Conservation (phyloP, 2,113 vertebrate species). For the Megalops atlanticus region DNA sequence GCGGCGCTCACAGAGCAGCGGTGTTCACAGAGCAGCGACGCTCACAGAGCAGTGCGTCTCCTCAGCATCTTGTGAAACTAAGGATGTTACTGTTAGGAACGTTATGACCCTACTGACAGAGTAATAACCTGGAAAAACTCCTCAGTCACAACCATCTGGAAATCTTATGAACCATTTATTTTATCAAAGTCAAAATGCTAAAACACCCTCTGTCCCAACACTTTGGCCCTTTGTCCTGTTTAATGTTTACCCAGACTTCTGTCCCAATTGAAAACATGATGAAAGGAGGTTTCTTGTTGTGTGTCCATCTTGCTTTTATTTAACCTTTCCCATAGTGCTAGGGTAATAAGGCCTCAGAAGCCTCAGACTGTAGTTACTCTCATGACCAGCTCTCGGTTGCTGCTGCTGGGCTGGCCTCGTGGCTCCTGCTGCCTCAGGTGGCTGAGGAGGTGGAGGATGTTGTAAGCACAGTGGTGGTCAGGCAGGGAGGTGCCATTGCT, state of each 20-base stretch:
- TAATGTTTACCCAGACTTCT: neutral
- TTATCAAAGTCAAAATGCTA: conserved; percentile 10
- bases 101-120: too few relatives aligned
- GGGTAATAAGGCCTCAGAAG: conserved; percentile 68
- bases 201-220: neutral
- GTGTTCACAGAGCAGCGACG: too few relatives aligned
- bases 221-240: neutral
- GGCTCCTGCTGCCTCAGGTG: conserved; percentile 90
- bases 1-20: too few relatives aligned
- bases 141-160: neutral
- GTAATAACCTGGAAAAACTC: too few relatives aligned
- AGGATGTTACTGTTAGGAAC: too few relatives aligned
- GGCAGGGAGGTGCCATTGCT: conserved; percentile 71
- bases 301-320: neutral
- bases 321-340: neutral
- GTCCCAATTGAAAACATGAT: neutral
- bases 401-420: conserved; percentile 75
- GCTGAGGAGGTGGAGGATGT: conserved; percentile 95
- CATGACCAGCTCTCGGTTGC: conserved; percentile 97
- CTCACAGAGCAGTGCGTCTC: too few relatives aligned
- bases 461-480: conserved; percentile 96
- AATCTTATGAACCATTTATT: conserved; percentile 25
- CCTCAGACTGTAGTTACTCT: conserved; percentile 96
- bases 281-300: neutral
- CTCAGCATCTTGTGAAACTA: too few relatives aligned